phyloP scores from a whole-genome alignment of 2,888 invertebrate species.

The Volucella bombylans region DNA sequence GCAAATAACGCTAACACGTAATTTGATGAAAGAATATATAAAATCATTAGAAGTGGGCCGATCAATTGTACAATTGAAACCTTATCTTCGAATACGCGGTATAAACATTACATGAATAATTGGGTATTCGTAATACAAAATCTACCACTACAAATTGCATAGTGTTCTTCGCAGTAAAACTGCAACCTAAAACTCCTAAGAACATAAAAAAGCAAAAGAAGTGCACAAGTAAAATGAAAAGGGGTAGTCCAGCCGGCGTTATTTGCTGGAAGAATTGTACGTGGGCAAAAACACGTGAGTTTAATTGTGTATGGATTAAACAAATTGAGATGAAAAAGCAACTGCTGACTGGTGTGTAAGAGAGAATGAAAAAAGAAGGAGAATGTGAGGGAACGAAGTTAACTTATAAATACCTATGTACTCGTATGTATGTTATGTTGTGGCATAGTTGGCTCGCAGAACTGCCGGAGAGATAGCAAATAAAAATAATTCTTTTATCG shows the following conservation, averaged over 20 bases:
- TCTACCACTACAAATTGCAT: no score
- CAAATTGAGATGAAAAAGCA: not conserved
- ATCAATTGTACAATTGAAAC: no score
- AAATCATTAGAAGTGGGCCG: no score
- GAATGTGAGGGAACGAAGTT: not conserved
- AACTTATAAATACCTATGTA: not conserved
- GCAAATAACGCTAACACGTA: no score
- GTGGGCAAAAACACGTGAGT: slow-evolving; percentile 31
- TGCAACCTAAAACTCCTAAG: not conserved
- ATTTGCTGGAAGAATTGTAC: not conserved
- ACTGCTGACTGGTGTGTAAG: slow-evolving; percentile 18
- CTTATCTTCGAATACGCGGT: no score
- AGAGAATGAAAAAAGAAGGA: not conserved
- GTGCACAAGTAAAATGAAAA: not conserved
- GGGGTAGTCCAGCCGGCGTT: not conserved
- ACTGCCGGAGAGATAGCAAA: no score
- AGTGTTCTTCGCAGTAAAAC: not conserved
- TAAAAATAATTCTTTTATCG: no score
- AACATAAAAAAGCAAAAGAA: not conserved
- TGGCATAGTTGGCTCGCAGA: no score
- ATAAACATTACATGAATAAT: no score
- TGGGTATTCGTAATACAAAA: no score
- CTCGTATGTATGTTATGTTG: no score
- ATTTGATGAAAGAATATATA: no score
- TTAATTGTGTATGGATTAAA: not conserved